Percentiles rank a stretch among this genome's conserved stretches.
phyloP scores from a whole-genome alignment of 2,888 invertebrate species.

The Lithophane ornitopus region DNA sequence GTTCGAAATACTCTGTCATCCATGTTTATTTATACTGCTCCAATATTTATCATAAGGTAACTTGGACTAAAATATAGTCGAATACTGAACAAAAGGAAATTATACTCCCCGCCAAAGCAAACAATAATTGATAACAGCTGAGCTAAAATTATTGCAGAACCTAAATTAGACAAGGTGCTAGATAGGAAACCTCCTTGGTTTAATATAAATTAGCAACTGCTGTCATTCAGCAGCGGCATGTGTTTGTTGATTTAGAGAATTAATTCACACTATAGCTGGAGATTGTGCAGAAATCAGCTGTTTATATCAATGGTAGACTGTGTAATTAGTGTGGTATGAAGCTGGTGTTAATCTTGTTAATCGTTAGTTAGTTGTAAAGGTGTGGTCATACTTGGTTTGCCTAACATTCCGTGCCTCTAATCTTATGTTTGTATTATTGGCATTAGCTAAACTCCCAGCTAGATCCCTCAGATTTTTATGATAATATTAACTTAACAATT shows the following conservation, averaged over 20 bases:
- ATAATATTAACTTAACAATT: not conserved
- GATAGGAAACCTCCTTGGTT: not conserved
- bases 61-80: constrained; percentile 14
- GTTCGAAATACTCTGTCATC: not conserved
- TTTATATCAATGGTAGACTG: constrained; percentile 28
- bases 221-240: not conserved
- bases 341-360: constrained; percentile 24
- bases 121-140: constrained; percentile 5
- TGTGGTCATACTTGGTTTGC: not conserved
- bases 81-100: constrained; percentile 24
- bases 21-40: not conserved
- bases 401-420: not conserved
- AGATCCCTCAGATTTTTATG: not conserved
- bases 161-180: constrained; percentile 3
- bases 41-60: constrained; percentile 5
- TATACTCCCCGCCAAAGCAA: constrained; percentile 5
- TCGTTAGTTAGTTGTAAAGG: constrained; percentile 7
- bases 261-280: constrained; percentile 32
- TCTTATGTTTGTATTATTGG: not conserved
- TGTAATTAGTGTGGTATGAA: constrained; percentile 3
- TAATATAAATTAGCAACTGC: constrained; percentile 35
- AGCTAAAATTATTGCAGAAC: constrained; percentile 16
- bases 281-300: constrained; percentile 46
- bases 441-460: not conserved
- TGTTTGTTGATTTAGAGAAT: constrained; percentile 43